Percentiles rank a stretch among this genome's conserved stretches.
phyloP scores from a whole-genome alignment of 2,888 invertebrate species.

The Oscheius sp. region DNA sequence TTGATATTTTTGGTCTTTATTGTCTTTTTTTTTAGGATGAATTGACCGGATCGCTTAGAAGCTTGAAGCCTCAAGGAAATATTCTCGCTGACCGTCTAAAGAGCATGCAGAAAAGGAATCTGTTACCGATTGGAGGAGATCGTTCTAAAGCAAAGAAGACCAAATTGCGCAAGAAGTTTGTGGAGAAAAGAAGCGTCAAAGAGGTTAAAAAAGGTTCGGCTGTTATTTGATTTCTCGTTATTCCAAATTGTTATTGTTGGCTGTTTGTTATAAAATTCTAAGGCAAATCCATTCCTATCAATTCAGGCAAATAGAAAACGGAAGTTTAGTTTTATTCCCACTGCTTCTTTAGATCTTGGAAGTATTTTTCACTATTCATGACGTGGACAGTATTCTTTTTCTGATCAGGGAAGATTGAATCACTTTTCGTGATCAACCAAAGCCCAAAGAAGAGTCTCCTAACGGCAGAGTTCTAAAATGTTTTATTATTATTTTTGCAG shows the following conservation, averaged over 20 bases:
- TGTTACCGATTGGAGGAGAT: conserved; percentile 49
- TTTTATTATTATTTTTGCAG: background rate
- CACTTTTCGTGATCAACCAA: conserved; percentile 17
- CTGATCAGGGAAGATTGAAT: background rate
- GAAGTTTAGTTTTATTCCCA: conserved; percentile 1
- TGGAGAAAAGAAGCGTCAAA: conserved; percentile 42
- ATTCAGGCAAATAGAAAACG: no score
- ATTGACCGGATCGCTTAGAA: conserved; percentile 37
- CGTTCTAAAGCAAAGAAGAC: conserved; percentile 37
- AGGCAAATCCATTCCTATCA: no score
- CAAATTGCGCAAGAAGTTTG: conserved; percentile 34
- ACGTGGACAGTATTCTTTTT: background rate
- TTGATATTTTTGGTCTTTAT: background rate
- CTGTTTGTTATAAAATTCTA: background rate
- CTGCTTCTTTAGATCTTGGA: conserved; percentile 14
- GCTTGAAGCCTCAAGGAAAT: conserved; percentile 50
- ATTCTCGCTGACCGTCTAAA: conserved; percentile 48
- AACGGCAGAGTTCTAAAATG: background rate
- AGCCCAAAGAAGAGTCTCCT: conserved; percentile 7
- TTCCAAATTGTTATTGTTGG: conserved; percentile 3
- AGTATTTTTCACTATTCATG: background rate
- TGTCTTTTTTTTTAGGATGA: conserved; percentile 35
- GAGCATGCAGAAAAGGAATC: conserved; percentile 50
- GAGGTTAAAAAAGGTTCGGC: conserved; percentile 39
- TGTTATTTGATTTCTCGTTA: conserved; percentile 33